These are phyloP conservation scores for Drosophila mojavensis DNA, from an alignment of 1,140 invertebrate species.

Conservation along the genomic window DNA sequence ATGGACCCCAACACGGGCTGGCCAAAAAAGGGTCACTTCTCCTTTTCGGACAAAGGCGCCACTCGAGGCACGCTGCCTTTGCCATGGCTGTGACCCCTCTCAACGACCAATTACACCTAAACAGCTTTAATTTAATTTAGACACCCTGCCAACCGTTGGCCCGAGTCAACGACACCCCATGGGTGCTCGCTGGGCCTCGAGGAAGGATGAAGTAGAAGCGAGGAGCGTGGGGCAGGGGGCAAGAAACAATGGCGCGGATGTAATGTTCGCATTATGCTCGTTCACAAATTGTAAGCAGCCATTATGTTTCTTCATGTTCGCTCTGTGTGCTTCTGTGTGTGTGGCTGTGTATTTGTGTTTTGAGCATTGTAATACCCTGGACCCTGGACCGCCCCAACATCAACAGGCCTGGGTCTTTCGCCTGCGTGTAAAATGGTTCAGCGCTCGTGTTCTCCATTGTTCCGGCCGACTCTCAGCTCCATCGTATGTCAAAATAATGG, in stretches of 20 bases:
- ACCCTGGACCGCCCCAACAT: conserved; percentile 16
- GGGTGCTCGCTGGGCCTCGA: not conserved
- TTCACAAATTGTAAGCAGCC: conserved; percentile 83
- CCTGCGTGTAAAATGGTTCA: no score
- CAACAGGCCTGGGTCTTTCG: conserved; percentile 4
- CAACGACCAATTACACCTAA: conserved; percentile 81
- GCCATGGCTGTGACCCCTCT: conserved; percentile 59
- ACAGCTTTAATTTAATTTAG: conserved; percentile 82
- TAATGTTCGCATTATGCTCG: conserved; percentile 83
- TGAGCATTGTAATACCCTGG: conserved; percentile 65
- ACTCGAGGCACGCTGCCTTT: conserved; percentile 23
- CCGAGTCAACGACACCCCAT: conserved; percentile 30
- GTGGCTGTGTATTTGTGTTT: conserved; percentile 19
- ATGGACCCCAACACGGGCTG: conserved; percentile 9
- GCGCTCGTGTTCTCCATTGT: conserved; percentile 61
- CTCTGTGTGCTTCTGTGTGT: no score
- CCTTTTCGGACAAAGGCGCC: conserved; percentile 40
- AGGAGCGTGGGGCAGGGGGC: conserved; percentile 12
- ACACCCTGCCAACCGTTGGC: conserved; percentile 36
- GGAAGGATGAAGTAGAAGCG: not conserved
- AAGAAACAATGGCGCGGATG: conserved; percentile 80
- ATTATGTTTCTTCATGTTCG: conserved; percentile 79
- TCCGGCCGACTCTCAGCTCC: conserved; percentile 38
- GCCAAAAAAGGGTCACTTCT: conserved; percentile 63
- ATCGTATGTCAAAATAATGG: conserved; percentile 80